phyloP scores from a whole-genome alignment of 2,888 invertebrate genomes.

The Panopea generosa region DNA sequence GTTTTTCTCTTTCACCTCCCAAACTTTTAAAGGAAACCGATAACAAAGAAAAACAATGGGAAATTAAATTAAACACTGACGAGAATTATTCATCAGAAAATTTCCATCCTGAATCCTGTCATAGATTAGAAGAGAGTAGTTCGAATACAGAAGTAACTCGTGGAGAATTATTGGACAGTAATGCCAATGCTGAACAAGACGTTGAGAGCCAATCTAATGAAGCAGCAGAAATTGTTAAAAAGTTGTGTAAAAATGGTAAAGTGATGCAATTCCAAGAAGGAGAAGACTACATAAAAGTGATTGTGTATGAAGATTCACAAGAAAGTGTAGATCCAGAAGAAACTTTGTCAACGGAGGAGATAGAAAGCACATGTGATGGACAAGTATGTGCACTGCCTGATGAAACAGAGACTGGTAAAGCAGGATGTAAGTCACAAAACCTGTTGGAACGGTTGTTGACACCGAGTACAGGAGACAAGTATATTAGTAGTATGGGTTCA shows the following conservation, averaged over 20 bases:
- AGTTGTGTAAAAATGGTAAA: slow-evolving; percentile 59
- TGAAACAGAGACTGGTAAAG: no score
- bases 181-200: neutral
- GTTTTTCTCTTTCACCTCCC: neutral
- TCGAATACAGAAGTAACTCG: neutral
- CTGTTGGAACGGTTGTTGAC: slow-evolving; percentile 17
- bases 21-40: neutral
- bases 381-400: slow-evolving; percentile 4
- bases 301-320: slow-evolving; percentile 60
- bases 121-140: neutral
- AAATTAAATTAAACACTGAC: neutral
- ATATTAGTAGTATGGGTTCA: neutral
- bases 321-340: slow-evolving; percentile 38
- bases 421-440: slow-evolving; percentile 4
- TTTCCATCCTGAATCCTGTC: neutral
- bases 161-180: neutral
- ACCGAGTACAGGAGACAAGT: neutral
- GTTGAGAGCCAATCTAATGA: slow-evolving; percentile 20
- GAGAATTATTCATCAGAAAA: neutral
- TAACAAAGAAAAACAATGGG: neutral
- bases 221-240: slow-evolving; percentile 59
- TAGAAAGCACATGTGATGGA: slow-evolving; percentile 16
- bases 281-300: slow-evolving; percentile 58
- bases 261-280: slow-evolving; percentile 58
- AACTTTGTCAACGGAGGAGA: slow-evolving; percentile 39